Evolutionary conservation across 2,113 vertebrate species (phyloP), one percentile per base, ranked within the genome.

Genomic region (Castor canadensis): DNA sequence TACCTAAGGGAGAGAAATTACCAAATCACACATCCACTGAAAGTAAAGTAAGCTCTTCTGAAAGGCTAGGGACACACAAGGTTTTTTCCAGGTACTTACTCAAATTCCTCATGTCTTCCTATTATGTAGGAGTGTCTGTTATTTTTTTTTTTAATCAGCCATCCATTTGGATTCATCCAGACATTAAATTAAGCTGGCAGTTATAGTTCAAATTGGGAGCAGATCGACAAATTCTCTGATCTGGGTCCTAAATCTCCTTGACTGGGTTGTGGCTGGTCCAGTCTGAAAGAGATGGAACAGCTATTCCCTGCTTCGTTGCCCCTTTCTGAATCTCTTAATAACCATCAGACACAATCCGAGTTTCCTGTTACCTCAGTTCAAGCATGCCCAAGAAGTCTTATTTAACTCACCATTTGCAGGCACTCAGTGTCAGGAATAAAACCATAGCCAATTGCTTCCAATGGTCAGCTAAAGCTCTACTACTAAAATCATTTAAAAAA

Each of bases 101-200:
- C 52, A 66, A 75, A 77, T 86, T 80, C 49, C 86, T 80, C 66
- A 30, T n/a, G 43, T 83, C 52, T 62, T 77, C 62, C 45, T 90
- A 64, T 38, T 69, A 15, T 1, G 12, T 17, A 54, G 71, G 45
- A 67, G 49, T 30, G 38, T 40, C 28, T n/a, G n/a, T n/a, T n/a
- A n/a, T n/a, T n/a, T n/a, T n/a, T n/a, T n/a, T n/a, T n/a, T n/a
- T n/a, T n/a, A n/a, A n/a, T n/a, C 75, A 87, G 11, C 7, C 12
- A 91, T 58, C 67, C 30, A 96, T 90, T 24, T 96, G 67, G 92
- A 94, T 84, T 87, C 47, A 79, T 64, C 16, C 24, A 90, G 75
- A 35, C 60, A 89, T 38, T 89, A 89, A 81, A 80, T 81, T 35
- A 97, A 93, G 38, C 30, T 79, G 60, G 80, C 73, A 83, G 87